Percentiles rank a stretch among this genome's conserved stretches.
These are phyloP conservation scores for Poeciliopsis retropinna DNA, from an alignment of 2,113 vertebrate species.

Conservation along the genomic window DNA sequence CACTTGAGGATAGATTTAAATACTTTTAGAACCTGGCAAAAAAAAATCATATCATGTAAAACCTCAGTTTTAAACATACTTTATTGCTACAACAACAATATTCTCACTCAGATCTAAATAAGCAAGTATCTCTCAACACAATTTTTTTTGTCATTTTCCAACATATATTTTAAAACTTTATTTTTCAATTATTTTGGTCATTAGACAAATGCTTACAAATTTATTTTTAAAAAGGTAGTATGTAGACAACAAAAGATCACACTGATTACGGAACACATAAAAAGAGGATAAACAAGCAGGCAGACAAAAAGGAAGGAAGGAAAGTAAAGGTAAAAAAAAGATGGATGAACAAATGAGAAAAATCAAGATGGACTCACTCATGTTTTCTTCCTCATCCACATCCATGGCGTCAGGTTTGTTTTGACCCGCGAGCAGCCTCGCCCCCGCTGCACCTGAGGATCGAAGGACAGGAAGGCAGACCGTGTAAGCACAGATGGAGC, in stretches of 20 bases:
- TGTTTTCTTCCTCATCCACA: conserved; percentile 93
- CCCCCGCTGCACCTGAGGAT: conserved; percentile 82
- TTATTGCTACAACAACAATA: not conserved
- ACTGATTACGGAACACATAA: conserved; percentile 62
- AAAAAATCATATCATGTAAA: not conserved
- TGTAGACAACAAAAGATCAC: conserved; percentile 7
- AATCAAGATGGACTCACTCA: conserved; percentile 87
- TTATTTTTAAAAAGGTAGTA: not conserved
- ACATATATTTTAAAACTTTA: not conserved
- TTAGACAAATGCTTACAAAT: not conserved
- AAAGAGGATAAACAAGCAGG: conserved; percentile 40
- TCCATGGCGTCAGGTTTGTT: conserved; percentile 87
- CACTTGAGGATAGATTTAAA: not conserved
- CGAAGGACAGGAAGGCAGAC: conserved; percentile 58
- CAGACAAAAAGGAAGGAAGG: conserved; percentile 26
- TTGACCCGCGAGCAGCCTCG: conserved; percentile 80
- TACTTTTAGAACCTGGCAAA: not conserved
- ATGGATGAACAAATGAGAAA: not conserved
- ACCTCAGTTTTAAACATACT: not conserved
- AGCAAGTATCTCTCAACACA: not conserved
- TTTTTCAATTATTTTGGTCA: not conserved
- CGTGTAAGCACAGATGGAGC: conserved; percentile 30
- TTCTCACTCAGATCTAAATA: not conserved
- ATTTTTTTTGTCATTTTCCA: not conserved
- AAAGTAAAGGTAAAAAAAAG: conserved; percentile 31